A percentile compares a stretch with the other conserved stretches of the same genome.
Evolutionary conservation across 2,113 vertebrate genomes (phyloP).

Genomic region (Ceyx cyanopectus): DNA sequence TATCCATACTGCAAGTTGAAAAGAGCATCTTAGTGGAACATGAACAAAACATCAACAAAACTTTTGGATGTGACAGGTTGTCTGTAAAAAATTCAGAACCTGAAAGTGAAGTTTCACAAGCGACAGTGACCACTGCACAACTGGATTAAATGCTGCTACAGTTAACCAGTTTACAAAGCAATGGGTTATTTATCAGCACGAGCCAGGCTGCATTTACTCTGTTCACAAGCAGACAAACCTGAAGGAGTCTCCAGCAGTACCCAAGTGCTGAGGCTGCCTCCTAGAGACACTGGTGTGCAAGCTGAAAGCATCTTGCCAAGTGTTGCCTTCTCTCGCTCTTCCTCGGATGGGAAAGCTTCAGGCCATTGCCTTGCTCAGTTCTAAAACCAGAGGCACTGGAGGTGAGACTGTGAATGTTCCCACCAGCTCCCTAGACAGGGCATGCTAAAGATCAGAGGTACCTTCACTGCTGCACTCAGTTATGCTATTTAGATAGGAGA

Average conservation of each 20-base stretch:
- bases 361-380: neutral
- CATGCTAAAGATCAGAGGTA: neutral
- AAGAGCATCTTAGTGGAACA: neutral
- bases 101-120: neutral
- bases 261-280: neutral
- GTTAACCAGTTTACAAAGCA: too few relatives aligned
- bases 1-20: neutral
- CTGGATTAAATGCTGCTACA: neutral
- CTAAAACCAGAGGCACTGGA: neutral
- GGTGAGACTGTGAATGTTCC: neutral
- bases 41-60: neutral
- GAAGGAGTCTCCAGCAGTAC: neutral
- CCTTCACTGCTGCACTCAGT: neutral
- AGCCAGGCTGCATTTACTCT: neutral
- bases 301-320: neutral
- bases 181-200: too few relatives aligned
- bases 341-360: neutral
- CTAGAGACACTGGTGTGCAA: fast-evolving
- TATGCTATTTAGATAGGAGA: neutral
- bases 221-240: neutral
- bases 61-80: neutral
- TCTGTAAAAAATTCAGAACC: neutral
- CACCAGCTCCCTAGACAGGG: neutral
- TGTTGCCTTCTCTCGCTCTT: neutral
- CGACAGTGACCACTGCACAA: neutral